Conservation (phyloP, 1,140 invertebrate genomes). For the Zaprionus africanus region DNA sequence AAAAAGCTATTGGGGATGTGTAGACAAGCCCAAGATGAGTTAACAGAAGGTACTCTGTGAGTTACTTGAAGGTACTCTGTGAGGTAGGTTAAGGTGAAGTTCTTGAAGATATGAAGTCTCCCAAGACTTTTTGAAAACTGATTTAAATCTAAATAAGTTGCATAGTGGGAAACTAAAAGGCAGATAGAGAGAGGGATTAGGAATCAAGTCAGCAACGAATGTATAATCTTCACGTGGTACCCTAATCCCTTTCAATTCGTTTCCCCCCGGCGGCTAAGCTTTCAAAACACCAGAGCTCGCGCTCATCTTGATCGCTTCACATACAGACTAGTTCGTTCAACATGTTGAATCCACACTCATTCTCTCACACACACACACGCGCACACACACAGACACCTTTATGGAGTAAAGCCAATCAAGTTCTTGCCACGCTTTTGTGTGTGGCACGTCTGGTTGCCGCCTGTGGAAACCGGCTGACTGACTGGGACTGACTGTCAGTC, state of each 20-base stretch:
- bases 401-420: slow-evolving; percentile 46
- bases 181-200: not conserved
- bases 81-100: not conserved
- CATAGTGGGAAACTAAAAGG: not conserved
- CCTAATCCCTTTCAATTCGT: not conserved
- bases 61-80: not conserved
- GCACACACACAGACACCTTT: not conserved
- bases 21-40: no score
- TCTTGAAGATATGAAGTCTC: no score
- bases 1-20: no score
- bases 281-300: not conserved
- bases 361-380: not conserved
- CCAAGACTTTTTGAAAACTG: not conserved
- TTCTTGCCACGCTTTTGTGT: slow-evolving; percentile 41
- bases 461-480: slow-evolving; percentile 19
- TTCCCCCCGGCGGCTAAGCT: not conserved
- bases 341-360: no score
- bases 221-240: not conserved
- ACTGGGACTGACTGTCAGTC: not conserved
- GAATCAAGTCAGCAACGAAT: not conserved
- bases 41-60: not conserved
- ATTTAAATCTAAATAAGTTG: no score
- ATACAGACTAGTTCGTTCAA: not conserved
- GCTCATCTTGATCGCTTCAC: not conserved
- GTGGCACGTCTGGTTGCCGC: slow-evolving; percentile 6